A percentile compares a stretch with the other conserved stretches of the same genome.
Conservation (phyloP, 1,140 invertebrate genomes). For the Cyclargus thomasi region DNA sequence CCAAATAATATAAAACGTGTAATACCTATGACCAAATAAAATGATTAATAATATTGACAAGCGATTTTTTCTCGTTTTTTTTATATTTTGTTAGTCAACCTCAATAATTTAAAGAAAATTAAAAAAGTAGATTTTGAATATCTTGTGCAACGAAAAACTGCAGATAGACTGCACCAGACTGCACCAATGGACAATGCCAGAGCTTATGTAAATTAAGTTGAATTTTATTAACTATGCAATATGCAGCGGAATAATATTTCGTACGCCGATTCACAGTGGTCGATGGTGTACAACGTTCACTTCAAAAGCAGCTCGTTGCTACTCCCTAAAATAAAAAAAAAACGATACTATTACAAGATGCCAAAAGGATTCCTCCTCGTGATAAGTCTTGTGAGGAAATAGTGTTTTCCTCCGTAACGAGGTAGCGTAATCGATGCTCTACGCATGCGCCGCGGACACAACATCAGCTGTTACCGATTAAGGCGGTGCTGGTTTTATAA, state of each 20-base stretch:
- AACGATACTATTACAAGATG: too few relatives aligned
- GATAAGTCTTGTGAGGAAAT: not conserved
- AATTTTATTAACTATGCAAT: not conserved
- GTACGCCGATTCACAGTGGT: too few relatives aligned
- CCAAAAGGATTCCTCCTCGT: not conserved
- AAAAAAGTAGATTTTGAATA: not conserved
- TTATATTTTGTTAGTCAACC: too few relatives aligned
- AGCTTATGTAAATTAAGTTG: not conserved
- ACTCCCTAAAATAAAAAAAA: too few relatives aligned
- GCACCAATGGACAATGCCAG: not conserved
- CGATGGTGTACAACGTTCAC: too few relatives aligned
- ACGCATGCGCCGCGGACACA: slow-evolving; percentile 3
- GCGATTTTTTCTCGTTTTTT: too few relatives aligned
- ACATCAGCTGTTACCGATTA: not conserved
- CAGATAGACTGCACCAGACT: not conserved
- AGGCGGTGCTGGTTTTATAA: not conserved
- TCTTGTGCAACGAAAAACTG: not conserved
- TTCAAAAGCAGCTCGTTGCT: too few relatives aligned
- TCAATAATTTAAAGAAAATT: too few relatives aligned
- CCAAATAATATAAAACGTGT: too few relatives aligned
- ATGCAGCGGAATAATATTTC: not conserved
- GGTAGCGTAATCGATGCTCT: not conserved
- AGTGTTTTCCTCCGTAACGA: not conserved
- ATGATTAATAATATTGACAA: too few relatives aligned
- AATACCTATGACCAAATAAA: too few relatives aligned